These are phyloP conservation scores for Promerops cafer DNA, from an alignment of 2,113 vertebrate species.

Conservation along the genomic window DNA sequence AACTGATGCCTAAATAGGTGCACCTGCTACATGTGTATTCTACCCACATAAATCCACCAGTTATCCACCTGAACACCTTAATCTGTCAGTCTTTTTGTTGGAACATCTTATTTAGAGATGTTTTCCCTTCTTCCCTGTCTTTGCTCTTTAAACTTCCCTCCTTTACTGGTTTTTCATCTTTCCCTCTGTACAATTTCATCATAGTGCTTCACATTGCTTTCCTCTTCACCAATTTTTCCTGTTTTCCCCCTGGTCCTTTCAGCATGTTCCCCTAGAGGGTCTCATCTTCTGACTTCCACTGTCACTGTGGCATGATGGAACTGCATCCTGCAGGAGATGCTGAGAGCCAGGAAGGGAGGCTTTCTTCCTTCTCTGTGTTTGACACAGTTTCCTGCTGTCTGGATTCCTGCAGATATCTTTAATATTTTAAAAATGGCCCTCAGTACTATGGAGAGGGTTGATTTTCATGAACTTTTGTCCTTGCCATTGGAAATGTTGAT, in stretches of 20 bases:
- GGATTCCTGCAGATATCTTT: not conserved
- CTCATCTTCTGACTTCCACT: not conserved
- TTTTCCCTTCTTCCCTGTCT: not conserved
- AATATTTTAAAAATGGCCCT: not conserved
- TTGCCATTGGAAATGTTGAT: not conserved
- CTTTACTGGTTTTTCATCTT: not conserved
- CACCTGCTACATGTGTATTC: not conserved
- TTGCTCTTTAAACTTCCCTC: not conserved
- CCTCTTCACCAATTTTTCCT: not conserved
- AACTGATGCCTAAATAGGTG: not conserved
- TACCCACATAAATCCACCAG: not conserved
- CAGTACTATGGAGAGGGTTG: not conserved
- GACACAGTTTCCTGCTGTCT: not conserved
- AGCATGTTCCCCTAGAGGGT: not conserved
- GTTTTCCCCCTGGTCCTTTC: not conserved
- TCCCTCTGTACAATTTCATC: not conserved
- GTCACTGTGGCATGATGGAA: fast-evolving
- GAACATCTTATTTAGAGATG: not conserved
- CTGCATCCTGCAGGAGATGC: not conserved
- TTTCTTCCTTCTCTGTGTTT: not conserved
- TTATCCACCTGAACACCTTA: not conserved
- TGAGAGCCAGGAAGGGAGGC: not conserved
- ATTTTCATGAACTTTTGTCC: not conserved
- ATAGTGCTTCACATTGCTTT: not conserved
- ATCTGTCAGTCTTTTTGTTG: not conserved